These are phyloP conservation scores for Oxyscelio sp. DNA, from an alignment of 2,888 invertebrate species.

Conservation along the genomic window DNA sequence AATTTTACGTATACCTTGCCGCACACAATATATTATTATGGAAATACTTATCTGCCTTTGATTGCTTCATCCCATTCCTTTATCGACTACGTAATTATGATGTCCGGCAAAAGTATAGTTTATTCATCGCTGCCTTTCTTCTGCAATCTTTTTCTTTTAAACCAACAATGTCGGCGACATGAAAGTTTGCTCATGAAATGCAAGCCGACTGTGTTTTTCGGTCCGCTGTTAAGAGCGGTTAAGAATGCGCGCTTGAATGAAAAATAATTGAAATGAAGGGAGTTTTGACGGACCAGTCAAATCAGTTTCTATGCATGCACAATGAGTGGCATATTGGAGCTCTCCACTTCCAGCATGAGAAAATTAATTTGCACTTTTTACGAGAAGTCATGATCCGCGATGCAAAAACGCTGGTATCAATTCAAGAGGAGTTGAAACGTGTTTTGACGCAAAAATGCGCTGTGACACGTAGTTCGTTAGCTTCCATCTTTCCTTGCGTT, in stretches of 20 bases:
- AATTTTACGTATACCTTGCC: slow-evolving; percentile 12
- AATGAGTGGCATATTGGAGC: background rate
- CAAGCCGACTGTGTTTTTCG: slow-evolving; percentile 82
- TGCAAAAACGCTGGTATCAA: slow-evolving; percentile 1
- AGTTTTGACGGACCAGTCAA: slow-evolving; percentile 3
- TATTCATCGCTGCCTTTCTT: background rate
- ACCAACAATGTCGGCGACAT: slow-evolving; percentile 81
- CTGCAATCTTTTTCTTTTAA: slow-evolving; percentile 39
- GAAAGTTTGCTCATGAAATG: slow-evolving; percentile 83
- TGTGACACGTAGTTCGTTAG: slow-evolving; percentile 42
- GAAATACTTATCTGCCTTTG: slow-evolving; percentile 14
- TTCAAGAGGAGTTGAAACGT: slow-evolving; percentile 21
- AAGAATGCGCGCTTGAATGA: background rate
- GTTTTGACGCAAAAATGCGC: slow-evolving; percentile 4
- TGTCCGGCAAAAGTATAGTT: background rate
- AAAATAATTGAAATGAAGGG: background rate
- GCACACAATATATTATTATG: slow-evolving; percentile 28
- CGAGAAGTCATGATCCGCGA: background rate
- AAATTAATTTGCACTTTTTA: background rate
- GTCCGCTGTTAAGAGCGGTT: slow-evolving; percentile 42
- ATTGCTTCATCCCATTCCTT: slow-evolving; percentile 9
- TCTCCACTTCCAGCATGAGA: background rate
- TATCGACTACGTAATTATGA: slow-evolving; percentile 22
- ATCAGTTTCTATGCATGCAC: background rate
- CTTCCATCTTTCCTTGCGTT: slow-evolving; percentile 64